Percentiles rank a stretch among this genome's conserved stretches.
These are phyloP conservation scores for Beaufortia kweichowensis DNA, from an alignment of 2,113 vertebrate genomes.

Conservation along the genomic window DNA sequence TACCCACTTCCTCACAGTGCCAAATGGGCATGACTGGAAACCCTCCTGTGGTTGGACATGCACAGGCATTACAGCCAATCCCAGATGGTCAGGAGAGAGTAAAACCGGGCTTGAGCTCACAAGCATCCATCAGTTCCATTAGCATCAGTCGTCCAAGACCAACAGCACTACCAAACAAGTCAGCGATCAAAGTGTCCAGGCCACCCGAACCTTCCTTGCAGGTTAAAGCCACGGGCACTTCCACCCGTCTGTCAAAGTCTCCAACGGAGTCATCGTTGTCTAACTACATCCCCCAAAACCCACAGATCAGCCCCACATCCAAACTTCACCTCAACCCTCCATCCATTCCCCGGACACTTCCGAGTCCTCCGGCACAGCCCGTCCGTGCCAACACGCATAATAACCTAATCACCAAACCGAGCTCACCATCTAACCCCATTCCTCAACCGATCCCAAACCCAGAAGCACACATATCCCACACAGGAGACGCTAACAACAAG, in stretches of 20 bases:
- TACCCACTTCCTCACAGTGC: slow-evolving; percentile 28
- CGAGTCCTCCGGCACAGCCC: slow-evolving; percentile 32
- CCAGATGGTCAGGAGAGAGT: neutral
- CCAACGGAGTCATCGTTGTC: slow-evolving; percentile 57
- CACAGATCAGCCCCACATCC: slow-evolving; percentile 35
- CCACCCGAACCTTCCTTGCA: slow-evolving; percentile 61
- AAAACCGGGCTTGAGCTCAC: slow-evolving; percentile 15
- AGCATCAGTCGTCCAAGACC: slow-evolving; percentile 74
- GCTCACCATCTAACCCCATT: slow-evolving; percentile 15
- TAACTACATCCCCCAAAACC: slow-evolving; percentile 59
- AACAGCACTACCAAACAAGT: slow-evolving; percentile 65
- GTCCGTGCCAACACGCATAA: slow-evolving; percentile 48
- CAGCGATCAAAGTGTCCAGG: slow-evolving; percentile 56
- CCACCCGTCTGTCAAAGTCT: slow-evolving; percentile 48
- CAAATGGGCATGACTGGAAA: slow-evolving; percentile 40
- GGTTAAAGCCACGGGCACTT: slow-evolving; percentile 60
- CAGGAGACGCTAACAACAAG: slow-evolving; percentile 54
- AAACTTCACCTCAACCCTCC: slow-evolving; percentile 11
- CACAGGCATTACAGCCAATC: neutral
- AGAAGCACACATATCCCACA: slow-evolving; percentile 49
- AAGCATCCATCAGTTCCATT: slow-evolving; percentile 25
- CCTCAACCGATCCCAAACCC: slow-evolving; percentile 56
- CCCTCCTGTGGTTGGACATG: slow-evolving; percentile 28
- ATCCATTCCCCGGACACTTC: slow-evolving; percentile 8
- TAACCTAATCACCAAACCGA: slow-evolving; percentile 20